Evolutionary conservation across 2,888 invertebrate genomes (phyloP), one percentile per base, ranked within the genome.

Genomic region (Dolichopus griseipennis): DNA sequence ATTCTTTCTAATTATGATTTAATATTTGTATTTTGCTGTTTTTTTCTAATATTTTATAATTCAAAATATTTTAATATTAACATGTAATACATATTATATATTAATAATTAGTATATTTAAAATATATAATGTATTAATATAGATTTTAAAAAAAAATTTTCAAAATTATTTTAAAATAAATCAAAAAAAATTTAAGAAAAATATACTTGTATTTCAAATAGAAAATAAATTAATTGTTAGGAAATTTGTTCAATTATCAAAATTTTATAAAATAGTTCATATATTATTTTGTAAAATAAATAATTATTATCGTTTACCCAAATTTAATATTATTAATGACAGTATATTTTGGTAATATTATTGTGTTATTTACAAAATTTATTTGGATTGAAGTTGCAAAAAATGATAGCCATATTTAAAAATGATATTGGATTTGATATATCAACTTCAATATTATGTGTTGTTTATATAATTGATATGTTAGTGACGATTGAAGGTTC

Each of bases 291-390:
- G 18, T 52, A 52, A 52, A 52, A 52, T 52, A 52, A 52, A 52
- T 52, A 52, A 52, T 52, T 52, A 52, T 52, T 52, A 6, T n/a
- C 52, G 52, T 52, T 52, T 52, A 52, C 52, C n/a, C 52, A 52
- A 52, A 15, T 52, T 52, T 52, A 52, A 18, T 12, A 52, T 52
- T 52, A 52, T 18, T 52, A n/a, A 12, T 52, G 2, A 6, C 52
- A 52, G 15, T 52, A 3, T 52, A 52, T 52, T 6, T 52, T 52
- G 52, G 52, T 52, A 52, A 52, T 52, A 15, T 52, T 4, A n/a
- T 52, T 1, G 6, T 52, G 4, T 12, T 52, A 15, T 52, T 52
- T 52, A 15, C 52, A 18, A 52, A 18, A 52, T 41, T 12, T 41
- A 9, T 12, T 6, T 41, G 41, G 41, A 6, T 9, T 5, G 8